These are phyloP conservation scores for Lamellibrachia columna DNA, from an alignment of 2,888 invertebrate species.

Conservation along the genomic window DNA sequence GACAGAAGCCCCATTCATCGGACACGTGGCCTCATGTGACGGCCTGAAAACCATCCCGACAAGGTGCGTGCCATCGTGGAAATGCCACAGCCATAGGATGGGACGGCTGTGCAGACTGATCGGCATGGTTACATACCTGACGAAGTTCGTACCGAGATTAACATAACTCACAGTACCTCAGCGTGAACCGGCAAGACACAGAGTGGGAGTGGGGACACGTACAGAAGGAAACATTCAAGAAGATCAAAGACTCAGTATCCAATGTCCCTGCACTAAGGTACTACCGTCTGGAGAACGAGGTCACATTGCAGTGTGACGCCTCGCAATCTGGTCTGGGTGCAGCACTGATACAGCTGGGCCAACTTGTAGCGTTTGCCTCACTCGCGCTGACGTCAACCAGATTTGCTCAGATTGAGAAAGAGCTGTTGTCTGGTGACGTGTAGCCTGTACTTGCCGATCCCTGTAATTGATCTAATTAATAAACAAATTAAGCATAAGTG, in stretches of 20 bases:
- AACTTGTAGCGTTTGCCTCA: conserved; percentile 61
- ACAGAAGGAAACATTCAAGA: conserved; percentile 19
- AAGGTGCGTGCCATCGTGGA: conserved; percentile 38
- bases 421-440: conserved; percentile 44
- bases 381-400: conserved; percentile 62
- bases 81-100: conserved; percentile 35
- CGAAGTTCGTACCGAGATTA: conserved; percentile 21
- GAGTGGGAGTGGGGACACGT: conserved; percentile 18
- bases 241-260: conserved; percentile 19
- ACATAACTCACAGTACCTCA: not conserved
- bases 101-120: conserved; percentile 35
- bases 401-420: conserved; percentile 61
- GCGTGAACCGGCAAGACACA: conserved; percentile 19
- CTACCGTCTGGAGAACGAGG: not conserved
- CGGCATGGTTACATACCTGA: conserved; percentile 31
- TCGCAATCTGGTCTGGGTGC: conserved; percentile 32
- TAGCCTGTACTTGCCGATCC: too few species aligned
- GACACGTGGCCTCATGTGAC: conserved; percentile 37
- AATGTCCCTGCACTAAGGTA: conserved; percentile 23
- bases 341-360: conserved; percentile 50
- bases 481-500: too few species aligned
- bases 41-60: conserved; percentile 35
- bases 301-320: conserved; percentile 24
- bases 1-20: conserved; percentile 37
- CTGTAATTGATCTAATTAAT: too few species aligned